Conservation (phyloP, 2,797 vertebrate species). For the Alfaro cultratus region DNA sequence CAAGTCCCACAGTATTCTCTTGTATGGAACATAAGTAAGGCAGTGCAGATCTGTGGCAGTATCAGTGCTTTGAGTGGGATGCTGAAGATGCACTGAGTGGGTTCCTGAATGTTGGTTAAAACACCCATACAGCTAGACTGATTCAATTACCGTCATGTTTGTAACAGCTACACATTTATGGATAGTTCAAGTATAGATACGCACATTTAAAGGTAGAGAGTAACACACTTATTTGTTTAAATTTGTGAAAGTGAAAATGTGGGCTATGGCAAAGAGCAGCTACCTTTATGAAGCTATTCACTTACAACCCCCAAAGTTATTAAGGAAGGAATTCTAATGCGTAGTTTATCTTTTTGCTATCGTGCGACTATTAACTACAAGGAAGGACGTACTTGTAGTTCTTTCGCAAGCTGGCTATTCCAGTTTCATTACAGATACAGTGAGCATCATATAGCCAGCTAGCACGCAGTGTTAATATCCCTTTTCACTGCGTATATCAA, state of each 20-base stretch:
- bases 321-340: too few species aligned
- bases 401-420: slow-evolving; percentile 14
- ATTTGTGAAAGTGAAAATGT: background rate
- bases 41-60: background rate
- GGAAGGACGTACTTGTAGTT: background rate
- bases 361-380: background rate
- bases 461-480: slow-evolving; percentile 37
- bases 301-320: background rate
- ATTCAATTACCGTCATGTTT: background rate
- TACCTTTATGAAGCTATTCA: background rate
- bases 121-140: background rate
- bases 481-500: slow-evolving; percentile 34
- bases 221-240: background rate
- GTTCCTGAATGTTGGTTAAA: slow-evolving; percentile 1
- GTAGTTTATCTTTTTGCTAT: background rate
- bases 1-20: background rate
- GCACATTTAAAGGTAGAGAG: background rate
- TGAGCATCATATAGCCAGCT: slow-evolving; percentile 35
- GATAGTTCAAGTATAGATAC: background rate
- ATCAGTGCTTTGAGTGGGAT: slow-evolving; percentile 25
- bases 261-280: background rate
- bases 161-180: background rate
- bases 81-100: slow-evolving; percentile 22
- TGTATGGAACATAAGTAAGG: background rate
- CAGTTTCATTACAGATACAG: slow-evolving; percentile 29